Evolutionary conservation across 2,888 invertebrate genomes (phyloP).

Genomic region (Sinodicranocentrus sp.): DNA sequence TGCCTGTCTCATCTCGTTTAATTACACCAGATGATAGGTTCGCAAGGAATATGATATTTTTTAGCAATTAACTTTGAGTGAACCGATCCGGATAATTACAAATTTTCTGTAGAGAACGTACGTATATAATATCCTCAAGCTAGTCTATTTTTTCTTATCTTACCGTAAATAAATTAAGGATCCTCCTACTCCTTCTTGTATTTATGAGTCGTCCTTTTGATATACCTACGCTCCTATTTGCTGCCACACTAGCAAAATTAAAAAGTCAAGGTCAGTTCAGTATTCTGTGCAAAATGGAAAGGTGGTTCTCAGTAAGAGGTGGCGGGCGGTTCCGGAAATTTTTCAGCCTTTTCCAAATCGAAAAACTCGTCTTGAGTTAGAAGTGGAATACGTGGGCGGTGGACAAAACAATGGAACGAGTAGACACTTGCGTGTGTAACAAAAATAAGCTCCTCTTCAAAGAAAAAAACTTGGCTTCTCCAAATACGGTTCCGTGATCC

Average conservation of each 20-base stretch:
- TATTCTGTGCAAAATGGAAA: conserved; percentile 1
- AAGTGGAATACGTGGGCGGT: conserved; percentile 43
- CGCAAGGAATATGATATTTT: too few relatives aligned
- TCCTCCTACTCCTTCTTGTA: conserved; percentile 29
- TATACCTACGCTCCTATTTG: conserved; percentile 48
- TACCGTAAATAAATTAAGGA: conserved; percentile 61
- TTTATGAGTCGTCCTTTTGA: conserved; percentile 1
- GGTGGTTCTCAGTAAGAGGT: background rate
- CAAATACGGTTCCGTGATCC: conserved; percentile 55
- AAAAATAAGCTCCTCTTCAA: conserved; percentile 6
- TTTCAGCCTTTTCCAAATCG: conserved; percentile 40
- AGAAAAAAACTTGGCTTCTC: conserved; percentile 42
- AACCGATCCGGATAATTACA: conserved; percentile 36
- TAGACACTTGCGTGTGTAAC: background rate
- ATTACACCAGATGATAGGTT: too few relatives aligned
- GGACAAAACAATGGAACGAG: conserved; percentile 3
- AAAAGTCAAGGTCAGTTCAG: conserved; percentile 57
- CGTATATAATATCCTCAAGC: background rate
- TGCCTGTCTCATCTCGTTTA: too few relatives aligned
- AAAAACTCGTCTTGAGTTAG: conserved; percentile 56
- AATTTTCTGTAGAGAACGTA: conserved; percentile 7
- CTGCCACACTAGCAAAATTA: conserved; percentile 9
- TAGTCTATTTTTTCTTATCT: too few relatives aligned
- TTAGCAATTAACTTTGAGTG: background rate
- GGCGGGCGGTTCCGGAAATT: conserved; percentile 61